Evolutionary conservation across 64 coral and sea anemone species (phyloP).

Genomic region (Catalaphyllia jardinei): DNA sequence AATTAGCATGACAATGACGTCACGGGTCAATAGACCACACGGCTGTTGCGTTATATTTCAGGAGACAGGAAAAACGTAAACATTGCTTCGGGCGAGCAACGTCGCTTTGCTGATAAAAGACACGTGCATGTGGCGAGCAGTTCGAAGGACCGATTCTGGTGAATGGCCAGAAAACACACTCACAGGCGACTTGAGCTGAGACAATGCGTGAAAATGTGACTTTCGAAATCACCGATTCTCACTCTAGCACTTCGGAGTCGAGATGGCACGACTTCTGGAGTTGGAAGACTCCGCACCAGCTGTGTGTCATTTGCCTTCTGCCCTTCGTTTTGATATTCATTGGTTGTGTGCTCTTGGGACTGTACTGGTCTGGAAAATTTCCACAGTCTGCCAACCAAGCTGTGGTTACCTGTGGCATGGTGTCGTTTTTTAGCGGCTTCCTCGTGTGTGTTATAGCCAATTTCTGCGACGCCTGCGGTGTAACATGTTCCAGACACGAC

Average conservation of each 20-base stretch:
- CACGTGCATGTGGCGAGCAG: neutral
- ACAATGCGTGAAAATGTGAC: conserved; percentile 2
- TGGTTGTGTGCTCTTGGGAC: conserved; percentile 14
- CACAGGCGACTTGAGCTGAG: neutral
- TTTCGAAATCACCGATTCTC: neutral
- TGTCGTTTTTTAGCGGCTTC: conserved; percentile 29
- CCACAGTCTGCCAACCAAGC: neutral
- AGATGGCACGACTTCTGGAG: conserved; percentile 14
- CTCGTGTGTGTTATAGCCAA: conserved; percentile 35
- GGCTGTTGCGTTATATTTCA: conserved; percentile 14
- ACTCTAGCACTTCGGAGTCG: neutral
- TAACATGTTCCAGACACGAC: conserved; percentile 25
- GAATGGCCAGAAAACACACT: neutral
- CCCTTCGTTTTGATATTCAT: conserved; percentile 35
- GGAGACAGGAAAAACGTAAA: neutral
- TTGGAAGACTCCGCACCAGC: conserved; percentile 13
- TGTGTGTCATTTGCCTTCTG: conserved; percentile 6
- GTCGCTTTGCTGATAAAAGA: neutral
- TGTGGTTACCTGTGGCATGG: conserved; percentile 28
- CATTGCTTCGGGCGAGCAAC: conserved; percentile 14
- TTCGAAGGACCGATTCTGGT: neutral
- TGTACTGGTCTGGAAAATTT: conserved; percentile 18
- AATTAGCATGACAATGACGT: conserved; percentile 33
- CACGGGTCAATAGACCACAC: neutral
- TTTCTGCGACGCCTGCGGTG: conserved; percentile 35